phyloP scores from a whole-genome alignment of 2,797 vertebrate species.

The Emys orbicularis region DNA sequence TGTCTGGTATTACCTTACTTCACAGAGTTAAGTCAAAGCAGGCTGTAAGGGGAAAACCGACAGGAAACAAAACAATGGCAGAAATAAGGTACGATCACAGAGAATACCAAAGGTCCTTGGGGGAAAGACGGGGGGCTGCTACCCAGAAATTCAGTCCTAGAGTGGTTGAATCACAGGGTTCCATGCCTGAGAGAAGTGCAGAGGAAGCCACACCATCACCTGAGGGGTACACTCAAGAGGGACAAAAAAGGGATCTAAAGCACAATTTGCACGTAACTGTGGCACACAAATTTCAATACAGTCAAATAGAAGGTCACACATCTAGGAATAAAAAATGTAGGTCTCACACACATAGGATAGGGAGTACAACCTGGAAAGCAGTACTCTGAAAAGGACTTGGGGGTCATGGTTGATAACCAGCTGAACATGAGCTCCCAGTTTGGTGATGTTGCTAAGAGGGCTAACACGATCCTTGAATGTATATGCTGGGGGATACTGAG shows the following conservation, averaged over 20 bases:
- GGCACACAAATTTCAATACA: conserved; percentile 20
- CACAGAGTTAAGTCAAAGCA: background rate
- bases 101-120: background rate
- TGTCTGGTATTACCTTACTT: background rate
- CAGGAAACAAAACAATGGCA: background rate
- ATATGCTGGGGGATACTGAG: background rate
- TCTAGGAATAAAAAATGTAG: conserved; percentile 59
- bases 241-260: background rate
- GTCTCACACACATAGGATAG: conserved; percentile 18
- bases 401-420: conserved; percentile 45
- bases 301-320: conserved; percentile 7
- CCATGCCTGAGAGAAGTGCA: background rate
- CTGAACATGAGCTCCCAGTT: conserved; percentile 49
- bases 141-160: background rate
- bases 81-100: background rate
- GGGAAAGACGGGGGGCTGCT: background rate
- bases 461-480: conserved; percentile 25
- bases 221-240: background rate
- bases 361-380: background rate
- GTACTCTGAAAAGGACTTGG: background rate
- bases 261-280: background rate
- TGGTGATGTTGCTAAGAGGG: conserved; percentile 38
- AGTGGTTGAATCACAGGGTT: background rate
- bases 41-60: background rate
- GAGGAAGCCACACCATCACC: background rate